phyloP scores from a whole-genome alignment of 2,113 vertebrate species.

The Gavialis gangeticus region DNA sequence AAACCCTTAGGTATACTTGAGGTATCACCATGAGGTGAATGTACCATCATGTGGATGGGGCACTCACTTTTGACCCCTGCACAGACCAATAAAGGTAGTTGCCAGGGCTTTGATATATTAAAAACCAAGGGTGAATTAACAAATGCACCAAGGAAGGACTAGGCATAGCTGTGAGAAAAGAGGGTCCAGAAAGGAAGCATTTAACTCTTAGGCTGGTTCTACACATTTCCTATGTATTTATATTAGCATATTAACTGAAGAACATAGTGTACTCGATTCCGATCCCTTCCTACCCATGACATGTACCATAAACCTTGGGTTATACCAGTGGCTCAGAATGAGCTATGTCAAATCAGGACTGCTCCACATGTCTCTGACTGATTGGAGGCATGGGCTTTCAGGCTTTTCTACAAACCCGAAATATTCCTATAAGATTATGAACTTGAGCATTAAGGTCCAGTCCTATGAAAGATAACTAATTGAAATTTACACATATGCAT shows the following conservation, averaged over 20 bases:
- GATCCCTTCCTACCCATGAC: not conserved
- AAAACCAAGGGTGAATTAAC: not conserved
- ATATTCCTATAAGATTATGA: not conserved
- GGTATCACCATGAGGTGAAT: not conserved
- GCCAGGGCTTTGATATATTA: not conserved
- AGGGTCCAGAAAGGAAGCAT: not conserved
- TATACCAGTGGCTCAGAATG: not conserved
- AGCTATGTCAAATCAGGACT: not conserved
- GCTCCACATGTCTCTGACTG: not conserved
- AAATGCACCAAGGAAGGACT: not conserved
- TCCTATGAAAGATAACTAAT: not conserved
- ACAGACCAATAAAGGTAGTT: not conserved
- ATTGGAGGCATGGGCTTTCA: not conserved
- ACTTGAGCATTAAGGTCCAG: not conserved
- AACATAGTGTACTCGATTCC: not conserved
- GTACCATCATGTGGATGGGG: not conserved
- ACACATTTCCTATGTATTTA: not conserved
- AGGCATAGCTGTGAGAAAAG: not conserved
- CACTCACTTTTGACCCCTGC: not conserved
- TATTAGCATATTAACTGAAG: not conserved
- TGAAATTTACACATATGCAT: not conserved
- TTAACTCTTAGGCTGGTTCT: not conserved
- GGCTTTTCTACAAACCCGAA: not conserved
- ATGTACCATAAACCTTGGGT: not conserved
- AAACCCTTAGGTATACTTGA: not conserved